phyloP scores from a whole-genome alignment of 2,888 invertebrate species.

The Diloba caeruleocephala region DNA sequence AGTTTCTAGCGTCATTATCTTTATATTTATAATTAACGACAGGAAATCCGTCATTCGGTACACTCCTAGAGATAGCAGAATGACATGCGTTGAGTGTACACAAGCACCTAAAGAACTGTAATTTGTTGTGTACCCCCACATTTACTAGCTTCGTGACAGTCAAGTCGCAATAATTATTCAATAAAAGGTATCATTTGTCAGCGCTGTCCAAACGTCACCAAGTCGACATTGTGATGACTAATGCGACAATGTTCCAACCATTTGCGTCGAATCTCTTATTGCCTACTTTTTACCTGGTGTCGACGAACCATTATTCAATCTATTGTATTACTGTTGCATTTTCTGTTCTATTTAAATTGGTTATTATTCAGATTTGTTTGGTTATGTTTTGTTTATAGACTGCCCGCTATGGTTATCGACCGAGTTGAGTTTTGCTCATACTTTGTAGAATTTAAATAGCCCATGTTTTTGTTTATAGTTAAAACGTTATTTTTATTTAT shows the following conservation, averaged over 20 bases:
- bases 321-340: constrained; percentile 73
- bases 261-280: constrained; percentile 81
- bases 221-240: constrained; percentile 85
- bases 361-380: constrained; percentile 62
- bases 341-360: constrained; percentile 64
- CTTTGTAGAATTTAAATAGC: constrained; percentile 14
- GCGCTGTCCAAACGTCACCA: constrained; percentile 81
- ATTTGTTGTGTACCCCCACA: constrained; percentile 48
- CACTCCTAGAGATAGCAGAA: constrained; percentile 7
- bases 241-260: constrained; percentile 81
- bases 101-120: constrained; percentile 22
- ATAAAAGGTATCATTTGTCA: constrained; percentile 86
- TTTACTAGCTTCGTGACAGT: constrained; percentile 70
- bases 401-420: constrained; percentile 49
- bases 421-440: constrained; percentile 22
- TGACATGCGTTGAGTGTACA: constrained; percentile 11
- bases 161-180: constrained; percentile 81
- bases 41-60: constrained; percentile 8
- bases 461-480: no score
- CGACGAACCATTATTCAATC: constrained; percentile 80
- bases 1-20: no score
- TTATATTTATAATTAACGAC: constrained; percentile 1
- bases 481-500: no score
- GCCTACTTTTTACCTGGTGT: constrained; percentile 84
- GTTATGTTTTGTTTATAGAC: constrained; percentile 54